Base-by-base conservation (phyloP, 2,888 invertebrate species). In the Drosophila atroscutellata region DNA sequence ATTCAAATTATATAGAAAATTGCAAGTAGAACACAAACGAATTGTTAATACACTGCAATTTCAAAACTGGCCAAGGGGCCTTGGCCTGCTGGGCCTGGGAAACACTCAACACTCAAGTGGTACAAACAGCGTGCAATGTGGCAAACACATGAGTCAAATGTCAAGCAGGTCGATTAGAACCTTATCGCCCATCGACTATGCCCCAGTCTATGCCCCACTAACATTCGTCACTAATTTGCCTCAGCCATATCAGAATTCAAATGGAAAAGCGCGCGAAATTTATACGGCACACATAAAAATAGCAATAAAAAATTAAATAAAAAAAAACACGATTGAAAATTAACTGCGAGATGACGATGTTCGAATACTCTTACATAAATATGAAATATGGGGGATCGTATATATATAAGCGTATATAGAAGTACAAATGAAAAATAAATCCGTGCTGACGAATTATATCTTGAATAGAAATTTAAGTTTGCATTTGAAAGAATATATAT, bases 1-100 rank as follows among this genome's bases (percentile, higher is more conserved):
- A 85, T 85, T 85, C 77, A 77, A 85, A 85, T 89, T 82, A 85
- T 59, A 74, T 63, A 74, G 85, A 89, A 86, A 89, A 86, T 85
- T 86, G 86, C 75, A 61, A 78, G 78, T 67, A 87, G 89, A 89
- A 86, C 83, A 86, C 67, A 66, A 82, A 80, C 90, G 82, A 86
- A 86, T 89, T 85, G 85, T 85, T 66, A 61, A 62, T 65, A 51
- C 47, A 79, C 49, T 62, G 70, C 67, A 60, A 80, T 15, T 52
- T 63, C 37, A 32, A 50, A 42, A 51, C 32, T 73, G 45, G 32
- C 36, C 42, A 45, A 39, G 56, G 69, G 68, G 52, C 24, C 20
- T 50, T 52, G 69, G 62, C 64, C n/a, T 67, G 52, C 67, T 30
- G 63, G 18, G 69, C 83, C 56, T 85, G 89, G 88, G 85, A 87